A percentile compares a stretch with the other conserved stretches of the same genome.
Evolutionary conservation across 2,888 invertebrate genomes (phyloP).

Genomic region (Tholera decimalis): DNA sequence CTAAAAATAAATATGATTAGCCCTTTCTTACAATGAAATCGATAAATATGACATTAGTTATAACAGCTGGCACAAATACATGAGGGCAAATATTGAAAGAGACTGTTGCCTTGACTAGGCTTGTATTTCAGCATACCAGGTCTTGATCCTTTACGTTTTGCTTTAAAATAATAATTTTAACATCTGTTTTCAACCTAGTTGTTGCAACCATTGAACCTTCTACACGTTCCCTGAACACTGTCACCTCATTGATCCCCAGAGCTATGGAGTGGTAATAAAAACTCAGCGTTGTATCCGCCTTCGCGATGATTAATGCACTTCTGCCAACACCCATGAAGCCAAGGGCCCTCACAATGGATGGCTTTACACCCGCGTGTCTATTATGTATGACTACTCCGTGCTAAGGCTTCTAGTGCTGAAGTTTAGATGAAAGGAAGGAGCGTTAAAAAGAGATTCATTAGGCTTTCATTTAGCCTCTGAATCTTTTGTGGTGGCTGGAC

Average conservation of each 20-base stretch:
- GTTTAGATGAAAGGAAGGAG: conserved; percentile 32
- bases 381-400: conserved; percentile 55
- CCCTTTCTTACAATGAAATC: too few species aligned
- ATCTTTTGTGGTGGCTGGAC: neutral
- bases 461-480: neutral
- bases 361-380: conserved; percentile 63
- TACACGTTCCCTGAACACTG: neutral
- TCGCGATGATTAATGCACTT: conserved; percentile 68
- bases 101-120: too few species aligned
- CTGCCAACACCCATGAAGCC: conserved; percentile 65
- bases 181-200: neutral
- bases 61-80: too few species aligned
- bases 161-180: too few species aligned
- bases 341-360: conserved; percentile 66
- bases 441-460: neutral
- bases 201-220: conserved; percentile 16
- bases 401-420: conserved; percentile 42
- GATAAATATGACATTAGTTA: too few species aligned
- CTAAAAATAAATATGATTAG: too few species aligned
- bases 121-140: too few species aligned
- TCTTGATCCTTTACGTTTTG: too few species aligned
- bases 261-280: conserved; percentile 67
- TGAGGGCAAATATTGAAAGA: too few species aligned
- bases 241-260: conserved; percentile 64
- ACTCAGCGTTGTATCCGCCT: conserved; percentile 67